A percentile compares a stretch with the other conserved stretches of the same genome.
Conservation (phyloP, 1,140 invertebrate species). For the Popillia japonica region DNA sequence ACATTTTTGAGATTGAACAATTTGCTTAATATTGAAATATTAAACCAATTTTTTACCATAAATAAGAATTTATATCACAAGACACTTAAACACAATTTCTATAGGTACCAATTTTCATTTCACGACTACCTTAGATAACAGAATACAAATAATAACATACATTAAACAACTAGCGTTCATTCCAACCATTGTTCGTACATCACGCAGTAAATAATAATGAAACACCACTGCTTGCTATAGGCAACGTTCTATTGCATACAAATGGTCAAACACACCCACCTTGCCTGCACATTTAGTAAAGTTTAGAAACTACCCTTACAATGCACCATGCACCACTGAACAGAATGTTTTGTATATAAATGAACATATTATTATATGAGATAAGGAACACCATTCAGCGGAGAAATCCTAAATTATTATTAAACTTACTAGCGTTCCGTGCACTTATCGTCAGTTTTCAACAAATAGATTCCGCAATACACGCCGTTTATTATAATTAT, state of each 20-base stretch:
- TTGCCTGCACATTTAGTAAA: not conserved
- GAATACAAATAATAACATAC: constrained; percentile 10
- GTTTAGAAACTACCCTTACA: constrained; percentile 25
- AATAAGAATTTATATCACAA: too few relatives aligned
- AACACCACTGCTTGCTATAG: not conserved
- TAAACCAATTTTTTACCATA: too few relatives aligned
- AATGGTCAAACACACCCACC: not conserved
- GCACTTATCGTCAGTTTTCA: constrained; percentile 21
- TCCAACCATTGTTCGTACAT: not conserved
- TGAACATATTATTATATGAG: constrained; percentile 31
- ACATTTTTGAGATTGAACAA: too few relatives aligned
- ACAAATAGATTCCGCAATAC: constrained; percentile 23
- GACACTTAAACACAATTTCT: too few relatives aligned
- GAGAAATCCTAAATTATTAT: constrained; percentile 28
- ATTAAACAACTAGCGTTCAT: not conserved
- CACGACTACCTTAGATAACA: not conserved
- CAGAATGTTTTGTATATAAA: constrained; percentile 30
- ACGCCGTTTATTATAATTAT: constrained; percentile 30
- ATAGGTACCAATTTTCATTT: not conserved
- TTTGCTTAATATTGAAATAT: too few relatives aligned
- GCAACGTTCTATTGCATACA: constrained; percentile 2
- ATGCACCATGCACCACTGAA: constrained; percentile 1
- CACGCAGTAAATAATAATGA: constrained; percentile 24
- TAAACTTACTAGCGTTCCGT: constrained; percentile 10
- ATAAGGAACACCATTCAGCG: constrained; percentile 19